Evolutionary conservation across 2,888 invertebrate species (phyloP), one percentile per base, ranked within the genome.

Genomic region (Andrena minutula): DNA sequence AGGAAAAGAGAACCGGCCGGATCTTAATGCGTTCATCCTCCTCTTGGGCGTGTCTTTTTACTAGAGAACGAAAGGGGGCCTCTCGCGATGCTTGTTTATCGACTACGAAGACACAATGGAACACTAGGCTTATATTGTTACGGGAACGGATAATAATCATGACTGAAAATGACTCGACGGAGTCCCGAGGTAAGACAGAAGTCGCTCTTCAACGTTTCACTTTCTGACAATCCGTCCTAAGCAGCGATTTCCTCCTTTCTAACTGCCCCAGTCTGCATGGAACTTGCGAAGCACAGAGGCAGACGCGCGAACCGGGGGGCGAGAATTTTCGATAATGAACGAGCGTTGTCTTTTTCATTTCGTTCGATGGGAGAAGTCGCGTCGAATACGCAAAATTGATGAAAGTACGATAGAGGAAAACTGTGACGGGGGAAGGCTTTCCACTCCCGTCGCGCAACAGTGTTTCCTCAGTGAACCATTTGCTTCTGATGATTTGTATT

Each of bases 161-260:
- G 80, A 72, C 75, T 71, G 82, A 68, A 60, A 32, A 56, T 16
- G 74, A 60, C 65, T 82, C 70, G 61, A 61, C 58, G 51, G 56
- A 65, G 79, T 66, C 49, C 30, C 47, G 12, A 32, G 28, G 32
- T 32, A 32, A 77, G 61, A 72, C 20, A 49, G 60, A 61, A 60
- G 69, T 74, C 58, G 72, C 63, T 82, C 71, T 53, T 69, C 76
- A 82, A 75, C 83, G 32, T 61, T 71, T 76, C 82, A 83, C 75
- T 80, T 83, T 85, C 84, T 86, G 81, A 89, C 84, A 90, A 89
- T 90, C 90, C 89, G 91, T 90, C 90, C 91, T 89, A 75, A 83
- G 83, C 86, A 87, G 83, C 84, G 83, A 84, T 66, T 61, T 58
- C 74, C 84, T 83, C 85, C 83, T 74, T 89, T 90, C 71, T 64